Evolutionary conservation across 2,797 vertebrate genomes (phyloP).

Genomic region (Enteromius thamalakanensis): DNA sequence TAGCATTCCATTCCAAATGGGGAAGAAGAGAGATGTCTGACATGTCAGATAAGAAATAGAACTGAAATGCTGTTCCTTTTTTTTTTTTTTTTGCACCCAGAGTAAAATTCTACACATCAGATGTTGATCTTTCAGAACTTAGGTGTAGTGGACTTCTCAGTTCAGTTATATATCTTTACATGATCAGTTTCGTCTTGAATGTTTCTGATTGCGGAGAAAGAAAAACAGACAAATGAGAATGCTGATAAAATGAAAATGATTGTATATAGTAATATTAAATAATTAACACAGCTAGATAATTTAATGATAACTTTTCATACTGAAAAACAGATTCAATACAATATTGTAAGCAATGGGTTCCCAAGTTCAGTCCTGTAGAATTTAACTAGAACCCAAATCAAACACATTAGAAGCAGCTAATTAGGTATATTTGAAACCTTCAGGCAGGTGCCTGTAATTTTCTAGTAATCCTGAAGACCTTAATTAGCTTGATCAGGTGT

Average conservation of each 20-base stretch:
- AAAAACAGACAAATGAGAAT: not conserved
- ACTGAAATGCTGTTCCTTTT: not conserved
- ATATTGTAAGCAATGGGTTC: no score
- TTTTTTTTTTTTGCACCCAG: not conserved
- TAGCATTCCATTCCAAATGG: constrained; percentile 46
- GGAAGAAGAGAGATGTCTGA: constrained; percentile 19
- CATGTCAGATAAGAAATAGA: constrained; percentile 17
- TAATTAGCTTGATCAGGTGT: constrained; percentile 4
- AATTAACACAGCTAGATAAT: not conserved
- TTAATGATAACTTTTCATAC: not conserved
- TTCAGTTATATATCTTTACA: not conserved
- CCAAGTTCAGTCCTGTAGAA: no score
- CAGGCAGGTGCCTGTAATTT: not conserved
- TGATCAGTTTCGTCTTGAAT: not conserved
- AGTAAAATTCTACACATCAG: not conserved
- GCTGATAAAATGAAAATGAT: not conserved
- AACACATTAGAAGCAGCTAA: no score
- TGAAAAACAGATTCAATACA: not conserved
- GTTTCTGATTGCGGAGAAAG: not conserved
- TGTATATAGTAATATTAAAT: not conserved
- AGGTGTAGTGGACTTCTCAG: not conserved
- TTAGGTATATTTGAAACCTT: no score
- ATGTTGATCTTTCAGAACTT: not conserved
- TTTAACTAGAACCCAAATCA: no score
- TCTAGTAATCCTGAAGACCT: not conserved